Base-by-base conservation (phyloP, 1,140 invertebrate species). In the Drosophila malerkotliana region DNA sequence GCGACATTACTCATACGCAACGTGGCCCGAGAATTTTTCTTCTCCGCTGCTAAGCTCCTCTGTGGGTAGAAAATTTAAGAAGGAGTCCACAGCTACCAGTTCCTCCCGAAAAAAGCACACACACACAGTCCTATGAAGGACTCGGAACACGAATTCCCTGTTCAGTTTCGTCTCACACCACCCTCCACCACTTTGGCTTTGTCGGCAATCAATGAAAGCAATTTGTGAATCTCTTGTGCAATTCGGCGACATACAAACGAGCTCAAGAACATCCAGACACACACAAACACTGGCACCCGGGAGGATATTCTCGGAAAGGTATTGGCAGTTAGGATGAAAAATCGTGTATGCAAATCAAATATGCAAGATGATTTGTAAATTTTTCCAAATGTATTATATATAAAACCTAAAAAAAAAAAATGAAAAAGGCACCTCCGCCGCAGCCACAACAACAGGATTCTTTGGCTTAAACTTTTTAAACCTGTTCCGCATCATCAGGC, bases 321-420 rank as follows among this genome's bases (percentile, higher is more conserved):
- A 79, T 87, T 78, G 82, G 66, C 77, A 82, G 52, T 57, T 55
- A 73, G 56, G 56, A 79, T 54, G 49, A 77, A 79, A 73, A 79
- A 59, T 62, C 77, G 61, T 72, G 63, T 73, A 88, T 88, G 85
- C 81, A 90, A 90, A 90, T 90, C 78, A 85, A 90, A 85, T 79
- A 85, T 85, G 78, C 72, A 82, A 71, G 68, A 85, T 85, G 85
- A 90, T 90, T 90, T 90, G 85, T 90, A 87, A 82, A 90, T 85
- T 90, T 79, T 69, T 48, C n/a, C 72, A 77, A 90, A 90, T 87
- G 80, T 85, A 82, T 90, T 77, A 77, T 52, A 76, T 44, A 61
- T 45, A 56, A 44, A 63, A 30, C 12, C 44, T 51, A 47, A 26
- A 56, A 30, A 30, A 34, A 24, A 8, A 26, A 49, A n/a, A 55